phyloP scores from a whole-genome alignment of 2,888 invertebrate species.

The Cantharis rufa region DNA sequence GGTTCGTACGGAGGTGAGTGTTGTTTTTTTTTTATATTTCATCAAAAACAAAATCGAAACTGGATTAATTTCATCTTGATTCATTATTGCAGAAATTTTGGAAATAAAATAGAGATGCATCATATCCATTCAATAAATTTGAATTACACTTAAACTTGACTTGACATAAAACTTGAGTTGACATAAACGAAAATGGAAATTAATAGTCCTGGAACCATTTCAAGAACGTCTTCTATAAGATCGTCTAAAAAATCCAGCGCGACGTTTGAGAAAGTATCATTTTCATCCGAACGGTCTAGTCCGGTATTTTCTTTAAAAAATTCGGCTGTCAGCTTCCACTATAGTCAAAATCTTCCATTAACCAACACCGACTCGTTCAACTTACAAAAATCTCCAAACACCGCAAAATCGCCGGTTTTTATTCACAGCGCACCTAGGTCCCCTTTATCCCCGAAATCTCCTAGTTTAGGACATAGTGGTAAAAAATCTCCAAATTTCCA shows the following conservation, averaged over 20 bases:
- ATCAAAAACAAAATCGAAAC: background rate
- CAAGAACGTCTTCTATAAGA: slow-evolving; percentile 46
- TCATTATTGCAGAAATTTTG: background rate
- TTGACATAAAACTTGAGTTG: background rate
- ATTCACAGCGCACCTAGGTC: background rate
- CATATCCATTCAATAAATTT: background rate
- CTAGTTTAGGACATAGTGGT: slow-evolving; percentile 38
- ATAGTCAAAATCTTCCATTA: slow-evolving; percentile 34
- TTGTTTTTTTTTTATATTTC: background rate
- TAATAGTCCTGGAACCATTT: slow-evolving; percentile 41
- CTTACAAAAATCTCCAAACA: slow-evolving; percentile 35
- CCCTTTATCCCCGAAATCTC: slow-evolving; percentile 37
- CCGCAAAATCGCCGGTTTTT: slow-evolving; percentile 10
- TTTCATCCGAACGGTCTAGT: slow-evolving; percentile 46
- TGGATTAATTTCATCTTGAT: background rate
- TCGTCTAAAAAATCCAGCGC: slow-evolving; percentile 42
- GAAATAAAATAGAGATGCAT: background rate
- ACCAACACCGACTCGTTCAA: slow-evolving; percentile 15
- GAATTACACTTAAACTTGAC: background rate
- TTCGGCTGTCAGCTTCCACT: slow-evolving; percentile 44
- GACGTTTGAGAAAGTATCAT: slow-evolving; percentile 46
- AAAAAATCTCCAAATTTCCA: slow-evolving; percentile 38
- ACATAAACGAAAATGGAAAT: slow-evolving; percentile 16
- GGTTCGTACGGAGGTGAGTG: slow-evolving; percentile 9
- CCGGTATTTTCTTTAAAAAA: slow-evolving; percentile 42